phyloP scores from a whole-genome alignment of 2,888 invertebrate species.

The Xestia rhomboidea region DNA sequence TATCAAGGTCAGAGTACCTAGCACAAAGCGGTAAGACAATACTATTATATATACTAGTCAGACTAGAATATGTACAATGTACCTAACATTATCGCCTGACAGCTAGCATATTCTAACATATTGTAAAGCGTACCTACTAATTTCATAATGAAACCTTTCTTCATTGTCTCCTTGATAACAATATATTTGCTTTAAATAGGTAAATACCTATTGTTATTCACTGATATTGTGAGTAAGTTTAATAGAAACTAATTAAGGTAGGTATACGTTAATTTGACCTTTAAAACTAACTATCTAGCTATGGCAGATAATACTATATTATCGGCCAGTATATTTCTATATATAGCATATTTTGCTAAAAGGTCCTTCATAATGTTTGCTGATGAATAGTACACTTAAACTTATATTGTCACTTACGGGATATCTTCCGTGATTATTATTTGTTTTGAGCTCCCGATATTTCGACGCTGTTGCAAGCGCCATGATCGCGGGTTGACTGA shows the following conservation, averaged over 20 bases:
- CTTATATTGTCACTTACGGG: too few species aligned
- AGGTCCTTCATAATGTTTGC: not conserved
- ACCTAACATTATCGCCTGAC: conserved; percentile 15
- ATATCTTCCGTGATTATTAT: too few species aligned
- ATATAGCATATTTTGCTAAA: not conserved
- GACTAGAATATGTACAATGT: conserved; percentile 16
- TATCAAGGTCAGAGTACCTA: not conserved
- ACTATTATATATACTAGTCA: conserved; percentile 25
- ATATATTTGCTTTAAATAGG: conserved; percentile 6
- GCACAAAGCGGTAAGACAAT: conserved; percentile 1
- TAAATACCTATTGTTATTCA: conserved; percentile 1
- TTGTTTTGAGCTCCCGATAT: too few species aligned
- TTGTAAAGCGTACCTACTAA: conserved; percentile 30
- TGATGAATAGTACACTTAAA: too few species aligned
- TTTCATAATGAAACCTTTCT: conserved; percentile 32
- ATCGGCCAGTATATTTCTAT: not conserved
- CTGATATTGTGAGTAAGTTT: conserved; percentile 9
- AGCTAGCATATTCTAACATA: not conserved
- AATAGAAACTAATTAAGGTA: not conserved
- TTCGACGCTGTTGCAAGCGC: too few species aligned
- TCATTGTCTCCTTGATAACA: conserved; percentile 32
- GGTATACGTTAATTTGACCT: not conserved
- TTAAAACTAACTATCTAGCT: not conserved
- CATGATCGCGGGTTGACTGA: too few species aligned
- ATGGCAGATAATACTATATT: not conserved